These are phyloP conservation scores for Lucinisca nassula DNA, from an alignment of 2,888 invertebrate genomes.

Conservation along the genomic window DNA sequence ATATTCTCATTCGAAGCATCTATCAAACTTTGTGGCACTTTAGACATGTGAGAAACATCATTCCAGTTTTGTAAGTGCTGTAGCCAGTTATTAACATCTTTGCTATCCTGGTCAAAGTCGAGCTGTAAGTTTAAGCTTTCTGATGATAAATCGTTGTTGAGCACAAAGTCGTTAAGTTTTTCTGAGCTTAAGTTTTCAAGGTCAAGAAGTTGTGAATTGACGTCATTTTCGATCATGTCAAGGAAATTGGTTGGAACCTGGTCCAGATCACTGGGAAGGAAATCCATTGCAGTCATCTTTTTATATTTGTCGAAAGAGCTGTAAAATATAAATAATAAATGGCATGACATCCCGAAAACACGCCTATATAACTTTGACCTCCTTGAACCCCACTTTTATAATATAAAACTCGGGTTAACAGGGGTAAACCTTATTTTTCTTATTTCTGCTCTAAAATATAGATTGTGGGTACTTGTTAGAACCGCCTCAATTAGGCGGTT, in stretches of 20 bases:
- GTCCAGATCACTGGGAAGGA: constrained; percentile 67
- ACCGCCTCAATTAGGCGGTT: no score
- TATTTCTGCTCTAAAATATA: no score
- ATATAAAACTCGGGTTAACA: no score
- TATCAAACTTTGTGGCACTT: constrained; percentile 75
- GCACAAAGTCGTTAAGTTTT: constrained; percentile 67
- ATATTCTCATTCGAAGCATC: constrained; percentile 77
- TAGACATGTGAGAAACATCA: constrained; percentile 73
- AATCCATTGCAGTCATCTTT: constrained; percentile 69
- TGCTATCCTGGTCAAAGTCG: constrained; percentile 38
- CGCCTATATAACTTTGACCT: no score
- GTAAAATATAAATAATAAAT: neutral
- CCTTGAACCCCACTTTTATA: no score
- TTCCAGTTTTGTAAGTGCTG: constrained; percentile 75
- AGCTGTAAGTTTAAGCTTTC: constrained; percentile 8
- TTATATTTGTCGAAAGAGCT: constrained; percentile 24
- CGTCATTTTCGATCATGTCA: constrained; percentile 72
- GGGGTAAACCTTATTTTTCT: no score
- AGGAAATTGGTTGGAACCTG: constrained; percentile 68
- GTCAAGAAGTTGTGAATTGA: constrained; percentile 68
- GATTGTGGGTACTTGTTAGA: neutral
- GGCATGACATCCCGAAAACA: neutral
- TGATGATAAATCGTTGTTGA: constrained; percentile 59
- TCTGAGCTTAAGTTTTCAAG: constrained; percentile 73
- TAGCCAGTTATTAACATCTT: constrained; percentile 73